Base-by-base conservation (phyloP, 1,140 invertebrate genomes). In the Trichomalopsis sarcophagae region DNA sequence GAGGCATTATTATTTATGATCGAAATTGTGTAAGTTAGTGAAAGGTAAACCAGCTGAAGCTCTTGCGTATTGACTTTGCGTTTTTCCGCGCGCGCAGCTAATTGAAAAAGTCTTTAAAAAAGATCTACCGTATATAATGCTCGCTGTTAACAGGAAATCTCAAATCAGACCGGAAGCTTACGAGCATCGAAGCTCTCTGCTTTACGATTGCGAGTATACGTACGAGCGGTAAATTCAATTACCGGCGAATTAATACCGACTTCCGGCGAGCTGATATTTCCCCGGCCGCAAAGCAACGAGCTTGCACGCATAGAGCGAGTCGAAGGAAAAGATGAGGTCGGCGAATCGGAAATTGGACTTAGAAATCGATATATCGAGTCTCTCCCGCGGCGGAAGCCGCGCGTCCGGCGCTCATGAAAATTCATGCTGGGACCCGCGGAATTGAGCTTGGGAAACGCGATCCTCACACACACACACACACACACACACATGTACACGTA, bases 401-500 rank as follows among this genome's bases (percentile, higher is more conserved):
- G 40, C 73, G 21, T 75, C 44, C 81, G 81, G 33, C 33, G 74
- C 79, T 87, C 84, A 88, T 89, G 87, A 89, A 89, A 89, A 89
- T 89, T 87, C 87, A 89, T 87, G 66, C 13, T 55, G 86, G 50
- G 82, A 68, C 62, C 30, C 69, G 84, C 80, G 80, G 50, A 14
- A 69, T 69, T 23, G 66, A 82, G 79, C 81, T 55, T 17, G 50
- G 11, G 50, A 55, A 55, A 55, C 17, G 50, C 17, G 50, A 55
- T 21, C 50, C 17, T 21, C 17, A 17, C 11, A 55, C 13, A 55
- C 4, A 21, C 17, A 55, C 50, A 55, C 50, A 50, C 47, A 17
- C 14, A n/a, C 74, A 27, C 73, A 44, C 5, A 40, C n/a, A 66
- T 1, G 0, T 1, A n/a, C 74, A 33, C 73, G 55, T 11, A 40